These are phyloP conservation scores for Sparidentex hasta DNA, from an alignment of 2,797 vertebrate genomes.

Conservation along the genomic window DNA sequence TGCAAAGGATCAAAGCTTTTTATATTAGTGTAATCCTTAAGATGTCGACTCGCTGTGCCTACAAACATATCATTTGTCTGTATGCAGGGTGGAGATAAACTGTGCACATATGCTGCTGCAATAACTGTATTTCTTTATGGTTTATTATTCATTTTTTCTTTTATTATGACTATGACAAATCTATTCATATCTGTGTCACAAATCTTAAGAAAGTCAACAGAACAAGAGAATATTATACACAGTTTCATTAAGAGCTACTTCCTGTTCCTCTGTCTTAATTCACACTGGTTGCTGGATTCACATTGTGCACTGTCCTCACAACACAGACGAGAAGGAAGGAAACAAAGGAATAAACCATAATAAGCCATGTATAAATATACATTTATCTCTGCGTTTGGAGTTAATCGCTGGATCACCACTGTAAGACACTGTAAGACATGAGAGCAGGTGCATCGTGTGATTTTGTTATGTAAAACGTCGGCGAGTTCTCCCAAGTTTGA, in stretches of 20 bases:
- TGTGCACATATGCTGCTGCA: conserved; percentile 7
- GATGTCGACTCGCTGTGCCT: conserved; percentile 47
- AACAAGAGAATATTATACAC: background rate
- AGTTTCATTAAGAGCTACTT: background rate
- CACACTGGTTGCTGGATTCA: background rate
- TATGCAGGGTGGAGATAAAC: conserved; percentile 20
- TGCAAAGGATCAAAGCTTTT: conserved; percentile 33
- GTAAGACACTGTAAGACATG: background rate
- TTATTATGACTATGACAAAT: background rate
- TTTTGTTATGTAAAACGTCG: conserved; percentile 9
- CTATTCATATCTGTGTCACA: background rate
- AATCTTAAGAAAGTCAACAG: conserved; percentile 6
- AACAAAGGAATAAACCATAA: background rate
- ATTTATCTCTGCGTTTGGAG: background rate
- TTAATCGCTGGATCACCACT: background rate
- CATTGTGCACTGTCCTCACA: background rate
- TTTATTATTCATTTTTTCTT: background rate
- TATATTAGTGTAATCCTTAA: conserved; percentile 29
- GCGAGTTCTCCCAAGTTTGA: conserved; percentile 7
- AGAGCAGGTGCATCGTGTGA: background rate
- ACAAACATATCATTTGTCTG: conserved; percentile 33
- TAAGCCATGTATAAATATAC: background rate
- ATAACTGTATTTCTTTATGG: background rate
- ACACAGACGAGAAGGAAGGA: background rate
- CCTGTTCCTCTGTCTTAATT: background rate